Evolutionary conservation across 2,797 vertebrate species (phyloP), one percentile per base, ranked within the genome.

Genomic region (Argentina silus): DNA sequence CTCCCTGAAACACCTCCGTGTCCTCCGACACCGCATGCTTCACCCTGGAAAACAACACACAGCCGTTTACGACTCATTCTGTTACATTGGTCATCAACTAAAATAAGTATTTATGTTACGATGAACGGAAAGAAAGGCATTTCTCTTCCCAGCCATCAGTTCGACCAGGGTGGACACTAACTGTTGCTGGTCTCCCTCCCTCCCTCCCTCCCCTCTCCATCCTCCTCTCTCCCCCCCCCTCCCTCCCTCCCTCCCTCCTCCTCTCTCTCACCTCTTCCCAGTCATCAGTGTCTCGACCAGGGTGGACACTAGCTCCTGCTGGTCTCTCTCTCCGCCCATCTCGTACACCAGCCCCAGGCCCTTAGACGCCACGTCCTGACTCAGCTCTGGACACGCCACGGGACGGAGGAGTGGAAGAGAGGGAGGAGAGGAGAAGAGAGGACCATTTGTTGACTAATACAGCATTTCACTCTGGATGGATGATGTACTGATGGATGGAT

Each of bases 201-300:
- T 48, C 45, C 45, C 7, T 48, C 36, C 15, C 60, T 42, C 12
- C 21, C 0, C 11, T 23, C 11, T 7, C 60, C 12, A 12, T 3
- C 9, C 14, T 15, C 36, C 15, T 27, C 60, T 3, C n/a, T 10
- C 42, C 27, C 4, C 8, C 15, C 15, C 44, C 61, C 6, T 7
- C 14, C 3, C 1, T 17, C 6, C 17, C 4, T 6, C 10, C 3
- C 44, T 10, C 4, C 17, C 63, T 1, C 8, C 44, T 17, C 6
- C 8, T 17, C 15, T n/a, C 36, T 43, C 17, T 11, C 93, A 98
- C 97, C 98, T 96, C 93, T 97, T 99, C 19, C 98, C 98, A 70
- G 98, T 99, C 97, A 99, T 99, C 67, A 99, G 96, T 0, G 97
- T 97, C 88, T 99, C 98, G 76, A 99, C 96, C 17, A 99, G 93